Evolutionary conservation across 2,888 invertebrate genomes (phyloP), one percentile per base, ranked within the genome.

Genomic region (Parnassius glacialis): DNA sequence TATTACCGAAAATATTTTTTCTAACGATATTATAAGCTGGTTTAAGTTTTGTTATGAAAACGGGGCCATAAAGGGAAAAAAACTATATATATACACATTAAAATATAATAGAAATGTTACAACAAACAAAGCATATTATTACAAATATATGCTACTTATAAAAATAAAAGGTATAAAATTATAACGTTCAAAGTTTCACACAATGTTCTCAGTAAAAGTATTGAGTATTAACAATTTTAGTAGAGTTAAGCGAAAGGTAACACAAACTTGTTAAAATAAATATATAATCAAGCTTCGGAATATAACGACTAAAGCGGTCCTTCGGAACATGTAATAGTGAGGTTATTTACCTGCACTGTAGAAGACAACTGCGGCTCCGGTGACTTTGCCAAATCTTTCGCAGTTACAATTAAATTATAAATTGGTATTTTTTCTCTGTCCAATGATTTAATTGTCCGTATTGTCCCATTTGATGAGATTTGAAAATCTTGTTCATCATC

Each of bases 331-430:
- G 9, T 10, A 43, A 20, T 10, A 1, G 16, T 53, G 54, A 41
- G 9, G 50, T 50, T 59, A 56, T 58, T 65, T 76, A 95, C 97
- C 95, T 97, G 97, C 10, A 96, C 96, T 47, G 96, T 97, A 13
- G 97, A 96, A 20, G 97, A 96, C 57, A 97, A 92, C 61, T 94
- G 93, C 59, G 94, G 94, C 74, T 95, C 94, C 42, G 95, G 94
- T 66, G 93, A 93, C 69, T 92, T 90, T 10, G 97, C 97, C 81
- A 95, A 94, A 86, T 98, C 98, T 59, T 93, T 95, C 44, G 98
- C 98, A 58, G 95, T 95, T 53, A 99, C 94, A 50, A 96, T 94
- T 74, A 99, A 92, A 81, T 95, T 96, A 91, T 98, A 98, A 41
- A 94, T 92, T 12, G 95, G 94, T 68, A 94, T 93, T 50, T 93